Conservation (phyloP, 1,140 invertebrate genomes). For the Aphis gossypii region DNA sequence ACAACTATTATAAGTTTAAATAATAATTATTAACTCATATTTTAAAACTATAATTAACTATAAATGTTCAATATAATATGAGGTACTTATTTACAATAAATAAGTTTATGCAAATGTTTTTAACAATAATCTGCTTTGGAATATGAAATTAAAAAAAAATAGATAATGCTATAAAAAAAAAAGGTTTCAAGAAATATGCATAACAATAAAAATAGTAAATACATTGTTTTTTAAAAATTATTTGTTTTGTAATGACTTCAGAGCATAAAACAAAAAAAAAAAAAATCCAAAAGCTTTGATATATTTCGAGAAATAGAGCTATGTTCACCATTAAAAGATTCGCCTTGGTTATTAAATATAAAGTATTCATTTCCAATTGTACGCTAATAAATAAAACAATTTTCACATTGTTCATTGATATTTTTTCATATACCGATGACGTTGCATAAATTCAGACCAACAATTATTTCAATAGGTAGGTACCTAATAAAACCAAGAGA, state of each 20-base stretch:
- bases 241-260: background rate
- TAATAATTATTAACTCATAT: background rate
- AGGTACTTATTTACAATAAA: too few relatives aligned
- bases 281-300: background rate
- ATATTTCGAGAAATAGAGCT: background rate
- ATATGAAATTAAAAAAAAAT: background rate
- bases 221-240: too few relatives aligned
- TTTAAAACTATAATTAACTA: background rate
- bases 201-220: too few relatives aligned
- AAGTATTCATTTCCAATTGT: background rate
- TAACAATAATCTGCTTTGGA: background rate
- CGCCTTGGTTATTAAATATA: background rate
- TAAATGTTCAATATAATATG: background rate
- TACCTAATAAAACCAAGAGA: background rate
- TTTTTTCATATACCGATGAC: background rate
- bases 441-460: background rate
- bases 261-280: background rate
- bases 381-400: background rate
- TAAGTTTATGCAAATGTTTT: background rate
- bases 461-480: background rate
- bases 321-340: background rate
- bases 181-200: too few relatives aligned
- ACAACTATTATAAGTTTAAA: background rate
- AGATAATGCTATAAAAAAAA: too few relatives aligned
- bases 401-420: background rate